These are phyloP conservation scores for Macheiramphus alcinus DNA, from an alignment of 2,113 vertebrate species.

Conservation along the genomic window DNA sequence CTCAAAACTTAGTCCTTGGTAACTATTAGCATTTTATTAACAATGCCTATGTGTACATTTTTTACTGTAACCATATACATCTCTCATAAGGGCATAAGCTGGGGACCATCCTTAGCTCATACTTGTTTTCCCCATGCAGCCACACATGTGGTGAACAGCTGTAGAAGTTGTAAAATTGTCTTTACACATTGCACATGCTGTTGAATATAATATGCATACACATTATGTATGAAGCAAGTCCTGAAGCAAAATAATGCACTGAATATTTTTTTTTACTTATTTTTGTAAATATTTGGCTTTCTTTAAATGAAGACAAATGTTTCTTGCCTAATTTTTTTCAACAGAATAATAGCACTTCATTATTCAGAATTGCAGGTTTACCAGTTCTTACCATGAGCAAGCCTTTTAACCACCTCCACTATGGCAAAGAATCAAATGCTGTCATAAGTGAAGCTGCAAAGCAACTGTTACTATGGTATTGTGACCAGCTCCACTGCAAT, in stretches of 20 bases:
- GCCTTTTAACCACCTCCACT: not conserved
- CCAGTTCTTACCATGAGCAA: not conserved
- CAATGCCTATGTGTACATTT: not conserved
- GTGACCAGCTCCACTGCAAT: not conserved
- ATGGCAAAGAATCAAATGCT: not conserved
- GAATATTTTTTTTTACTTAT: not conserved
- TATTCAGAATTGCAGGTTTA: not conserved
- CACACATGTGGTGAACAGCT: conserved; percentile 72
- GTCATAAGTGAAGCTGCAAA: conserved; percentile 16
- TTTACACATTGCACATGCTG: conserved; percentile 3
- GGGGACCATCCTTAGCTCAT: conserved; percentile 41
- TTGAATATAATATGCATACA: not conserved
- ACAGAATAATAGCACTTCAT: not conserved
- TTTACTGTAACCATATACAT: conserved; percentile 45
- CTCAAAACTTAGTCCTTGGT: conserved; percentile 21
- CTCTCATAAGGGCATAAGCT: conserved; percentile 28
- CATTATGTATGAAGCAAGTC: not conserved
- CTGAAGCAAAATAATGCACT: not conserved
- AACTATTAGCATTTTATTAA: conserved; percentile 30
- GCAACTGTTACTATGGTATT: not conserved
- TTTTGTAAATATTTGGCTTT: not conserved
- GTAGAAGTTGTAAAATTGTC: conserved; percentile 45
- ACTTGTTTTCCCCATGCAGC: conserved; percentile 48
- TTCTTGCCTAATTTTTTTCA: not conserved
- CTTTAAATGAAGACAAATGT: not conserved